A percentile compares a stretch with the other conserved stretches of the same genome.
Evolutionary conservation across 2,888 invertebrate genomes (phyloP).

Genomic region (Eilema depressum): DNA sequence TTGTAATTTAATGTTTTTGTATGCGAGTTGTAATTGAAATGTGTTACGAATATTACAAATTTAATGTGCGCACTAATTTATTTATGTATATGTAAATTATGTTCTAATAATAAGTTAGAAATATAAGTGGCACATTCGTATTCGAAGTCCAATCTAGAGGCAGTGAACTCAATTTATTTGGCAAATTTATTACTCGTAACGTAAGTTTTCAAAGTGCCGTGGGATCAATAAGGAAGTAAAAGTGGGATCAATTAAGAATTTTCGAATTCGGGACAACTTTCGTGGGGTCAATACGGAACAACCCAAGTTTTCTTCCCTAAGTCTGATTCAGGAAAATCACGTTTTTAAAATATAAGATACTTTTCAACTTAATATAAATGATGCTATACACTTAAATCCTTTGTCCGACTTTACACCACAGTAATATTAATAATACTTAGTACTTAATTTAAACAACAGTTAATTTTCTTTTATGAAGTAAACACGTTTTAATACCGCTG

Average conservation of each 20-base stretch:
- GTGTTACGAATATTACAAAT: constrained; percentile 33
- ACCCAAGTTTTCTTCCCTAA: no score
- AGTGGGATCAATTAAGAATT: no score
- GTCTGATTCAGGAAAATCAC: no score
- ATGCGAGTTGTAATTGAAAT: constrained; percentile 57
- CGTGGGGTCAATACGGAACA: no score
- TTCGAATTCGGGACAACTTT: no score
- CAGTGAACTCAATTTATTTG: background rate
- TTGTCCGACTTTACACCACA: no score
- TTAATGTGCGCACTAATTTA: background rate
- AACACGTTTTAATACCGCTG: constrained; percentile 15
- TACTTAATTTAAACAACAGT: background rate
- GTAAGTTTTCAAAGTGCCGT: no score
- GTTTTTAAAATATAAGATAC: no score
- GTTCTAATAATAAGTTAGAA: constrained; percentile 7
- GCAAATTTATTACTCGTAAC: background rate
- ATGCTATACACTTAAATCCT: no score
- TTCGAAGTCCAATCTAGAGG: background rate
- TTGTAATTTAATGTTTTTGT: constrained; percentile 44
- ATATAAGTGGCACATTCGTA: background rate
- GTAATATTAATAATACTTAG: no score
- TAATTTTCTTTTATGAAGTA: background rate
- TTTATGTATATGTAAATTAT: background rate
- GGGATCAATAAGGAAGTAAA: no score
- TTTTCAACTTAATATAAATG: no score